Evolutionary conservation across 2,113 vertebrate genomes (phyloP).

Genomic region (Rhagologus leucostigma): DNA sequence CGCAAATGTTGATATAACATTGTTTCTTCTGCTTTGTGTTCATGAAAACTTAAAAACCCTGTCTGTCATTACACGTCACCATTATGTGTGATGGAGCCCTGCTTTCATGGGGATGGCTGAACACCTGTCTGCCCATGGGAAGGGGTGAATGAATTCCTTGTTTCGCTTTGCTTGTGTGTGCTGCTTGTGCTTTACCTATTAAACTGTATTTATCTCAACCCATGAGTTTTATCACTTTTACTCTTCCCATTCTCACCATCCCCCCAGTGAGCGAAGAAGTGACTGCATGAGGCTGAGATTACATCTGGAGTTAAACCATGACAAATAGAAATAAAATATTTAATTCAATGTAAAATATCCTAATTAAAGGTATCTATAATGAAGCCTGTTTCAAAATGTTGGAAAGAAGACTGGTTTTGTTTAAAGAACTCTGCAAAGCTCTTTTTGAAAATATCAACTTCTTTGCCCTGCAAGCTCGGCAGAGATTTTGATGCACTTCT

Average conservation of each 20-base stretch:
- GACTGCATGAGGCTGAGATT: not conserved
- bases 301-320: not conserved
- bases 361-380: not conserved
- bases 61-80: not conserved
- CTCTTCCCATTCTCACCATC: not conserved
- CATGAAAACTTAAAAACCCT: not conserved
- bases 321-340: not conserved
- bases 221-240: not conserved
- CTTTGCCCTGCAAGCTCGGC: not conserved
- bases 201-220: not conserved
- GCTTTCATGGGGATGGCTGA: not conserved
- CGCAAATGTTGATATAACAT: not conserved
- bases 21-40: not conserved
- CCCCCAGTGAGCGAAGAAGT: not conserved
- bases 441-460: not conserved
- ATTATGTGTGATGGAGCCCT: rapidly evolving
- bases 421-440: not conserved
- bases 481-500: not conserved
- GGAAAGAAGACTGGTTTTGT: not conserved
- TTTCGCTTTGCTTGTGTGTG: not conserved
- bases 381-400: not conserved
- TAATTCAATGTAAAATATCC: not conserved
- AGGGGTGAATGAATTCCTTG: not conserved
- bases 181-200: not conserved
- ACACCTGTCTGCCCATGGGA: not conserved